Conservation (phyloP, 1,140 invertebrate species). For the Colletes gigas region DNA sequence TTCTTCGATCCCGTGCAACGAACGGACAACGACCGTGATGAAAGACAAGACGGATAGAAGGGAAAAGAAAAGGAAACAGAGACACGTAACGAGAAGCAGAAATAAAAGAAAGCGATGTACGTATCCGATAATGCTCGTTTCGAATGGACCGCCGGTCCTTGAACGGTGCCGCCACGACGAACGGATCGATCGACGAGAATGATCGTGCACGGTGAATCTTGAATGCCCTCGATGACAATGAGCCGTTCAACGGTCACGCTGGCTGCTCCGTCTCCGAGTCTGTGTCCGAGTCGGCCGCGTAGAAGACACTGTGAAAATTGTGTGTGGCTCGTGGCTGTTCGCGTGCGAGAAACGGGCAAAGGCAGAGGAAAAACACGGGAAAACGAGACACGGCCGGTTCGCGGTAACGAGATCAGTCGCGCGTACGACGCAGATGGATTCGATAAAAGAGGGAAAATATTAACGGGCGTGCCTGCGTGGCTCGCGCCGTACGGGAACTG, state of each 20-base stretch:
- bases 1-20: slow-evolving; percentile 35
- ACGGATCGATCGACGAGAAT: slow-evolving; percentile 64
- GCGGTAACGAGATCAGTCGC: slow-evolving; percentile 45
- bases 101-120: slow-evolving; percentile 40
- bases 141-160: slow-evolving; percentile 59
- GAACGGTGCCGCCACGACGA: slow-evolving; percentile 70
- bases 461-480: slow-evolving; percentile 15
- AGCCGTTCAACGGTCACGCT: slow-evolving; percentile 47
- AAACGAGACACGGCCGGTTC: slow-evolving; percentile 12
- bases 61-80: neutral
- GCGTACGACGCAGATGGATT: slow-evolving; percentile 32
- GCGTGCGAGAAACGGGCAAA: neutral
- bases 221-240: slow-evolving; percentile 68
- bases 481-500: neutral
- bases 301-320: too few relatives aligned
- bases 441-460: slow-evolving; percentile 46
- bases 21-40: slow-evolving; percentile 53
- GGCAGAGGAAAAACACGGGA: neutral
- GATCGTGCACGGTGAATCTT: slow-evolving; percentile 66
- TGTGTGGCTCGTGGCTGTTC: too few relatives aligned
- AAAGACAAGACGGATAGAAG: neutral
- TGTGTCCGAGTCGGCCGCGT: neutral
- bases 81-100: neutral
- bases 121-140: slow-evolving; percentile 43
- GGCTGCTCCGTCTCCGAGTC: slow-evolving; percentile 24